Evolutionary conservation across 2,888 invertebrate genomes (phyloP), one percentile per base, ranked within the genome.

Genomic region (Halictus ligatus): DNA sequence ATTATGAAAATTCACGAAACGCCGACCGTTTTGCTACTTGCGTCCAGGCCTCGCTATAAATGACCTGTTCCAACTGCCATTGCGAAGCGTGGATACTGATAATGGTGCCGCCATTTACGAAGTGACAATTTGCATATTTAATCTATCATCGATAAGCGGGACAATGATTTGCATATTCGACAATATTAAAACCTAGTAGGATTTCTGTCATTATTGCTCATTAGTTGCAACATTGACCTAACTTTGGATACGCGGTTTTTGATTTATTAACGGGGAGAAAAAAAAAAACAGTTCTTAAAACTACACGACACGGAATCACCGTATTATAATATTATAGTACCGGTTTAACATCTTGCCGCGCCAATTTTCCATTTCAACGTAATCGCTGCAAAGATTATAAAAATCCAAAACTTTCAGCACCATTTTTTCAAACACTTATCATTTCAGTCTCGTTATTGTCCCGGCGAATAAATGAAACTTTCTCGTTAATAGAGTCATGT

Each of bases 91-190:
- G 82, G 15, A 60, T 46, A 75, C n/a, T 25, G 25, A 4, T 60
- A 29, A 72, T 48, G 29, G 71, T 10, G 8, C 43, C 48, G 21
- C n/a, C 64, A n/a, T 29, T 40, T 25, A 64, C 80, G 64, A 81
- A 50, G 35, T 81, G 75, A 83, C 76, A 77, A 83, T 83, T 83
- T 83, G 83, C 81, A 83, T 81, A 75, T 72, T 76, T 81, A 46
- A 76, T 81, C 81, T 64, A 73, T 81, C 54, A 76, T 77, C 76
- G 64, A 67, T 54, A n/a, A 13, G 35, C 25, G 15, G n/a, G 21
- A 43, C 7, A 35, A 77, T 15, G 29, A 79, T 79, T 79, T 79
- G 58, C 75, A 82, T 82, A 75, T 35, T n/a, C 43, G n/a, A 48
- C 40, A 64, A 21, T 40, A 15, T 43, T 46, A 35, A 25, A 54